Conservation (phyloP, 2,797 vertebrate species). For the Lacerta bilineata region DNA sequence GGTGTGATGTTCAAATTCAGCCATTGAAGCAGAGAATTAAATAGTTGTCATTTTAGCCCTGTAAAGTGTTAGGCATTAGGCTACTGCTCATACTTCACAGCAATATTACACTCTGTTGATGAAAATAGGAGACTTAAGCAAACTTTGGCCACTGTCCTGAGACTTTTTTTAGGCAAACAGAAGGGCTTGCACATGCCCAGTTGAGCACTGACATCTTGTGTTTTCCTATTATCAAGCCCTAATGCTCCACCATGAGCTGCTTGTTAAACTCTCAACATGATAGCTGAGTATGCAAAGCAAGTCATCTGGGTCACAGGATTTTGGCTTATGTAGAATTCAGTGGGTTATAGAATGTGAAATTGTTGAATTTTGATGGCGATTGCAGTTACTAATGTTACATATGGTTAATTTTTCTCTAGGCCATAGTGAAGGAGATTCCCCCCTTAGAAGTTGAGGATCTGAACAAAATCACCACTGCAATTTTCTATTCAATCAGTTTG, state of each 20-base stretch:
- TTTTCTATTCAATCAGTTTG: conserved; percentile 97
- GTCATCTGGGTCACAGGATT: neutral
- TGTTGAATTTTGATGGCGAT: neutral
- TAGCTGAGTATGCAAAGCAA: neutral
- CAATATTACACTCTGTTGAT: neutral
- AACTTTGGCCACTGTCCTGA: too few species aligned
- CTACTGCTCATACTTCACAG: neutral
- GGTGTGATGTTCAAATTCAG: neutral
- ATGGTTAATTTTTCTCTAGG: conserved; percentile 72
- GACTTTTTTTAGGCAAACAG: neutral
- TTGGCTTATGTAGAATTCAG: neutral
- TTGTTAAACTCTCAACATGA: neutral
- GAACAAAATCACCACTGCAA: conserved; percentile 87
- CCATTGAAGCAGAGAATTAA: neutral
- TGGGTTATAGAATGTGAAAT: neutral
- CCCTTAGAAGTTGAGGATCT: conserved; percentile 85
- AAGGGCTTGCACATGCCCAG: neutral
- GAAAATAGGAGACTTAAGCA: neutral
- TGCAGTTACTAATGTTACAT: neutral
- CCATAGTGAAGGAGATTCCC: conserved; percentile 89
- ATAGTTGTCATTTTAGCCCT: neutral
- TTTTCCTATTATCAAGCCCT: neutral
- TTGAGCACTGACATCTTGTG: too few species aligned
- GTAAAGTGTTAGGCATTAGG: neutral
- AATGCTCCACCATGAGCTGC: too few species aligned